phyloP scores from a whole-genome alignment of 2,797 vertebrate genomes.

The Sebastes steindachneri region DNA sequence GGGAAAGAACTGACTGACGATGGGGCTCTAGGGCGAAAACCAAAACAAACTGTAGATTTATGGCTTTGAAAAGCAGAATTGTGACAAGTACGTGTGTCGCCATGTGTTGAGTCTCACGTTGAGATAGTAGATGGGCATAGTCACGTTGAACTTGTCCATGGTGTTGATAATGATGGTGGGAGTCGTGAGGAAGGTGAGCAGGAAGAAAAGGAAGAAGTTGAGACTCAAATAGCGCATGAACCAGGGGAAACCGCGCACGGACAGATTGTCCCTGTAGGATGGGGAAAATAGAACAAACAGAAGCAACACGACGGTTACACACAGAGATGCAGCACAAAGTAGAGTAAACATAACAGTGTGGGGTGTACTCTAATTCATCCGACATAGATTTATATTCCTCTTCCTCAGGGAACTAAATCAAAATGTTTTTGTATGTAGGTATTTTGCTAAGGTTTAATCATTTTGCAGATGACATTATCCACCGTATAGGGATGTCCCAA shows the following conservation, averaged over 20 bases:
- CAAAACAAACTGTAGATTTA: not conserved
- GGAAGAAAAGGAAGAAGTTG: conserved; percentile 88
- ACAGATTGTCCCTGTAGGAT: conserved; percentile 90
- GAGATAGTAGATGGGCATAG: conserved; percentile 90
- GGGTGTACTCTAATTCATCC: not conserved
- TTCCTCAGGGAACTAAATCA: not conserved
- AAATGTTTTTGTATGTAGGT: not conserved
- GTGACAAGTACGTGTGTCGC: not conserved
- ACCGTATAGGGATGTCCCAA: not conserved
- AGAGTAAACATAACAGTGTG: not conserved
- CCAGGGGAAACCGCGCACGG: conserved; percentile 86
- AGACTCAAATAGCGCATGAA: conserved; percentile 86
- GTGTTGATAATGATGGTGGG: conserved; percentile 94
- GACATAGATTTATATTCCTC: not conserved
- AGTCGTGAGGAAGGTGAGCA: conserved; percentile 96
- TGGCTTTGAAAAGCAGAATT: not conserved
- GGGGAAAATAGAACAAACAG: not conserved
- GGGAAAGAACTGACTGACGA: conserved; percentile 97
- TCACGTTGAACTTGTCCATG: conserved; percentile 96
- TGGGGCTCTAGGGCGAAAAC: conserved; percentile 82
- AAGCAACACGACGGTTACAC: conserved; percentile 5
- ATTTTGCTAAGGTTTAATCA: not conserved
- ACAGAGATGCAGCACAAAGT: not conserved
- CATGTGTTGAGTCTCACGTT: conserved; percentile 81
- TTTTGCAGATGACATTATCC: not conserved